phyloP scores from a whole-genome alignment of 1,140 invertebrate species.

The Drosophila leontia region DNA sequence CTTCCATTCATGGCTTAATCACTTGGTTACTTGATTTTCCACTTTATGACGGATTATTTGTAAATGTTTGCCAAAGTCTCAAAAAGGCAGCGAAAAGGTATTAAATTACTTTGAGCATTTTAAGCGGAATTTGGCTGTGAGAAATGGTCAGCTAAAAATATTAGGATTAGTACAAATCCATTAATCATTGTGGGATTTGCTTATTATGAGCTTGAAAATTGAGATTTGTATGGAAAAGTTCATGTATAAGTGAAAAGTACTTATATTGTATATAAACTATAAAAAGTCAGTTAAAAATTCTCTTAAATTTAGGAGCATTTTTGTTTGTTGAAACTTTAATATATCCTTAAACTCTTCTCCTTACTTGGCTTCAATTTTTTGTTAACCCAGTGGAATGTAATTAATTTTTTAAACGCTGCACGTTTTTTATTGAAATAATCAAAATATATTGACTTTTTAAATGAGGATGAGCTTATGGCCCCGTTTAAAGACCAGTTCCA shows the following conservation, averaged over 20 bases:
- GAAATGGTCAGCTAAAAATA: constrained; percentile 19
- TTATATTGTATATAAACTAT: background rate
- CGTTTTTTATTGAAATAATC: constrained; percentile 66
- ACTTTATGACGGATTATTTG: constrained; percentile 79
- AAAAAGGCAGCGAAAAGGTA: constrained; percentile 42
- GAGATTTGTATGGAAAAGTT: constrained; percentile 21
- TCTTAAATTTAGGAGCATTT: background rate
- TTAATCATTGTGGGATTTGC: constrained; percentile 59
- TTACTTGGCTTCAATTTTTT: background rate
- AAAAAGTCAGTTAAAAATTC: background rate
- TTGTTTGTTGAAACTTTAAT: background rate
- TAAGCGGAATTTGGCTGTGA: constrained; percentile 30
- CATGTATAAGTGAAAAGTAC: background rate
- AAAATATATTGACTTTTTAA: constrained; percentile 61
- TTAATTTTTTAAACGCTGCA: constrained; percentile 43
- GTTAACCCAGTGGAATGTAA: constrained; percentile 10
- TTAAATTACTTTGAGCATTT: constrained; percentile 55
- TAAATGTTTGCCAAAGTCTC: constrained; percentile 60
- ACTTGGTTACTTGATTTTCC: constrained; percentile 78
- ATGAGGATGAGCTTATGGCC: constrained; percentile 5
- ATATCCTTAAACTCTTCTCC: background rate
- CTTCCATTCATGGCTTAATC: constrained; percentile 63
- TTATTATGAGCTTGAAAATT: constrained; percentile 6
- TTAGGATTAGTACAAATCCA: constrained; percentile 22
- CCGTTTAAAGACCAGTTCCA: constrained; percentile 38